phyloP scores from a whole-genome alignment of 2,888 invertebrate species.

The Dicyrtomina minuta region DNA sequence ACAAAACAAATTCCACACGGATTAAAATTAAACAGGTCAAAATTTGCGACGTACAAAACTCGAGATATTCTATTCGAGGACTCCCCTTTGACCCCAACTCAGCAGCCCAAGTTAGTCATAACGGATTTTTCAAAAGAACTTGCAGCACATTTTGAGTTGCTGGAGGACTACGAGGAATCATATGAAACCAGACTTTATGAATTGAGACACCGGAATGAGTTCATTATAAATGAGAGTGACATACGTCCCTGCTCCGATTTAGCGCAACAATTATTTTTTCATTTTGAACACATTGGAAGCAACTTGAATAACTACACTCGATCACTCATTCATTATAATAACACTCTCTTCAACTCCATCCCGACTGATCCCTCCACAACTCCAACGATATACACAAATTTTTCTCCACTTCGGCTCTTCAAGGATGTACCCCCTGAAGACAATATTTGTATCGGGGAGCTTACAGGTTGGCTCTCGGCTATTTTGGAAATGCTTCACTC shows the following conservation, averaged over 20 bases:
- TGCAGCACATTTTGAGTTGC: constrained; percentile 14
- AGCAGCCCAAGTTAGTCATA: background rate
- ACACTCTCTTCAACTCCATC: background rate
- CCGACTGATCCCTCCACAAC: constrained; percentile 24
- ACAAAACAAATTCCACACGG: too few relatives aligned
- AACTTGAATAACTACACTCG: constrained; percentile 11
- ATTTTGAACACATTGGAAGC: constrained; percentile 20
- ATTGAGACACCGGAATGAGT: constrained; percentile 1
- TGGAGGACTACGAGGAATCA: constrained; percentile 25
- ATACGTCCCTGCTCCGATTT: constrained; percentile 19
- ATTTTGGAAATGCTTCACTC: constrained; percentile 22
- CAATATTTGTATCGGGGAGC: too few relatives aligned
- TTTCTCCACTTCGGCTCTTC: background rate
- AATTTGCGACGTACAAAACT: too few relatives aligned
- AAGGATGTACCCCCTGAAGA: background rate
- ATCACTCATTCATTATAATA: background rate
- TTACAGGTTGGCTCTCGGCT: constrained; percentile 12
- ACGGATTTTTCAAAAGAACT: constrained; percentile 1
- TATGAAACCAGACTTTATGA: constrained; percentile 10
- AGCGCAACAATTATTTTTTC: constrained; percentile 25
- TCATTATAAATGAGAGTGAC: constrained; percentile 19
- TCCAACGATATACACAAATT: constrained; percentile 9
- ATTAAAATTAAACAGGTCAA: too few relatives aligned
- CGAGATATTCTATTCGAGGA: too few relatives aligned
- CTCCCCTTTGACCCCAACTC: too few relatives aligned